Conservation (phyloP, 2,888 invertebrate genomes). For the Octonoba sinensis region DNA sequence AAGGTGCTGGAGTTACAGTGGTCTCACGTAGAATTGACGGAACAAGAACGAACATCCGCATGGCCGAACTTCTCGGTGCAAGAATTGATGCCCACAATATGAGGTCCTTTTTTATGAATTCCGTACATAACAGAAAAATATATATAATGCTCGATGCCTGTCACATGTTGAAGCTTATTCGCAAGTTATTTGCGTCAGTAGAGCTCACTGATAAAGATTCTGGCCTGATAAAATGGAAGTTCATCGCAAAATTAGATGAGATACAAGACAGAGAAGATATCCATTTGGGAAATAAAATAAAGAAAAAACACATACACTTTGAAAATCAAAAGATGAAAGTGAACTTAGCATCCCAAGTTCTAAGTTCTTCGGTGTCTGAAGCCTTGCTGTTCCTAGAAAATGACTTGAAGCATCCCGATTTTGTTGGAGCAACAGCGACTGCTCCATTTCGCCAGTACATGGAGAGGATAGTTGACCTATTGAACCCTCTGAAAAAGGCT, state of each 20-base stretch:
- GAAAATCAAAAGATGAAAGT: no score
- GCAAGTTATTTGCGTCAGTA: neutral
- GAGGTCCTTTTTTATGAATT: neutral
- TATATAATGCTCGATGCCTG: neutral
- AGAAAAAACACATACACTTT: no score
- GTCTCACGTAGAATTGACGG: neutral
- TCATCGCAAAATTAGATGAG: no score
- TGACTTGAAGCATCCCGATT: conserved; percentile 19
- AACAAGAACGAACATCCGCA: neutral
- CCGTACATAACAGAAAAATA: neutral
- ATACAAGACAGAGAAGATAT: no score
- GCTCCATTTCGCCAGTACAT: conserved; percentile 21
- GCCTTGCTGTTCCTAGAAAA: conserved; percentile 23
- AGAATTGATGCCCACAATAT: neutral
- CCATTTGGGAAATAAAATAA: no score
- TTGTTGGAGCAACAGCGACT: no score
- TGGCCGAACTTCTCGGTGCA: neutral
- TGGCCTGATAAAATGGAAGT: conserved; percentile 63
- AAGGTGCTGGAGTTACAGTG: neutral
- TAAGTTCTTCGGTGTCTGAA: conserved; percentile 62
- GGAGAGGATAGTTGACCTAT: conserved; percentile 8
- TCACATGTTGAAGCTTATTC: neutral
- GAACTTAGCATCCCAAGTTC: conserved; percentile 55
- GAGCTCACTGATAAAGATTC: neutral
- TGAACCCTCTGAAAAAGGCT: conserved; percentile 16